Base-by-base conservation (phyloP, 2,113 vertebrate genomes). In the Xenopus borealis region DNA sequence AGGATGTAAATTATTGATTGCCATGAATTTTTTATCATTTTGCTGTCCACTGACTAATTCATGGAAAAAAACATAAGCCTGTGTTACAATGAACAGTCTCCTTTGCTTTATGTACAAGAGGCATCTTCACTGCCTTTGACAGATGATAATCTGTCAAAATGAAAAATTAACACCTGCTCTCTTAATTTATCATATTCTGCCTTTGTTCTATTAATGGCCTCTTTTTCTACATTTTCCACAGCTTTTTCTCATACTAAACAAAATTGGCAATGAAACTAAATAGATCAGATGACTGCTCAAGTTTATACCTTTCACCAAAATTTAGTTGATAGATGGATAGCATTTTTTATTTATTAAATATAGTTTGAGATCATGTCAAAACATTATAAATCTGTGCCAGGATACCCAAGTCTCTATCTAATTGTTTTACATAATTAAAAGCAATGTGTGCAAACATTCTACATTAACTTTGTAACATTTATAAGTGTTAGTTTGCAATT, bases 101-200 rank as follows among this genome's bases (percentile, higher is more conserved):
- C 84, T 75, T 75, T 75, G 86, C 84, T 88, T 86, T 86, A 81
- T 79, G 84, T 79, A 87, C 12, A 80, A 80, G 83, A 84, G 85
- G 80, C 82, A 81, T 82, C 87, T 88, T 85, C 86, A 86, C 85
- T 88, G 85, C 82, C 87, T 89, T 80, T 88, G 89, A 92, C 73
- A 83, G 86, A 88, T 47, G 79, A 91, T 90, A 89, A 92, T 92
- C 87, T 91, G 89, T 93, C 92, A 94, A 81, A 90, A 91, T 93
- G 92, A 93, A 93, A 93, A 92, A 92, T 92, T 90, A 93, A 93
- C 88, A 83, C 83, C 81, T 62, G 82, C 82, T 86, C 84, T 86
- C 84, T 88, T 92, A 90, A 94, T 93, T 92, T 84, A 92, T 93
- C 91, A 92, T 88, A 80, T 85, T 85, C 79, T 86, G 83, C 84